Evolutionary conservation across 1,140 invertebrate genomes (phyloP).

Genomic region (Rhyzopertha dominica): DNA sequence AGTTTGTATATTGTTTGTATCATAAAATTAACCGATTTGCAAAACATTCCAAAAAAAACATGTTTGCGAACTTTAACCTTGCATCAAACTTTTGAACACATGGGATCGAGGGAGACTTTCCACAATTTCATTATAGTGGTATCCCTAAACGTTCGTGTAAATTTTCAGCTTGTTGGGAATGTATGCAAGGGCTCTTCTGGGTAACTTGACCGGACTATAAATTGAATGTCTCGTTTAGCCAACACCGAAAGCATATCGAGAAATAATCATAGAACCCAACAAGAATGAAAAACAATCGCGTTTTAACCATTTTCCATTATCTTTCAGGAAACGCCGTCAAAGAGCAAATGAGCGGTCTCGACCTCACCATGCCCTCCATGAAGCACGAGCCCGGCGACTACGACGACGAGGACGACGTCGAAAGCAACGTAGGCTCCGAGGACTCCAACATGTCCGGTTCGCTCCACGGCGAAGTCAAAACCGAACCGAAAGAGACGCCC

Average conservation of each 20-base stretch:
- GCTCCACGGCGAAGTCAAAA: constrained; percentile 46
- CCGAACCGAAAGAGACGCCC: constrained; percentile 55
- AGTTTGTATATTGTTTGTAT: no score
- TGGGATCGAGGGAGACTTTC: no score
- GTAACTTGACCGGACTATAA: no score
- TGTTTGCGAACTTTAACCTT: no score
- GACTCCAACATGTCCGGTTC: constrained; percentile 56
- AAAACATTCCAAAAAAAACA: no score
- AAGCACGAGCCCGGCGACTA: constrained; percentile 69
- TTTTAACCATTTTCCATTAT: constrained; percentile 35
- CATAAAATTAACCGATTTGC: no score
- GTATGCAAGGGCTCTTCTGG: no score
- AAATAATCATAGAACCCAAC: background rate
- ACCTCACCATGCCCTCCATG: constrained; percentile 71
- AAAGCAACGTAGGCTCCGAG: constrained; percentile 72
- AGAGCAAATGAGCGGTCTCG: constrained; percentile 72
- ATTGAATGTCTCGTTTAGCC: background rate
- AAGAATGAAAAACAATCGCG: background rate
- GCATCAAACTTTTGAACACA: no score
- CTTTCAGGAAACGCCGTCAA: constrained; percentile 65
- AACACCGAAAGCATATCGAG: background rate
- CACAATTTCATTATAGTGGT: no score
- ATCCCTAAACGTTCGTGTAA: no score
- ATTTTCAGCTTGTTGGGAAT: no score
- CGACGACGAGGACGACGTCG: constrained; percentile 68